phyloP scores from a whole-genome alignment of 2,797 vertebrate species.

The Hoplostethus mediterraneus region DNA sequence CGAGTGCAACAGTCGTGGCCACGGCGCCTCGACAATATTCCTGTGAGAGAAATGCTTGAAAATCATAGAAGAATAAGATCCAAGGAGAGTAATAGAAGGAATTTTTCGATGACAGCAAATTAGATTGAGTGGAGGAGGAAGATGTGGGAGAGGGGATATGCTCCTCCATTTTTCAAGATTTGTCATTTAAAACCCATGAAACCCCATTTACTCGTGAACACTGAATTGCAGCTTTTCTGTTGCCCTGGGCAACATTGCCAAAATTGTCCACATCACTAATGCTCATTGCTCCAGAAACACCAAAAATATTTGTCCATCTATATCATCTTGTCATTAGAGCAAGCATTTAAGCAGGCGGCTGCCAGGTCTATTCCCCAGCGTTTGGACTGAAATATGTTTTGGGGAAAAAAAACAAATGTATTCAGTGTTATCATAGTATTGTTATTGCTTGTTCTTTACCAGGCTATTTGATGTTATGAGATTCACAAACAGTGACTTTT shows the following conservation, averaged over 20 bases:
- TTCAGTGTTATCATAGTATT: too few relatives aligned
- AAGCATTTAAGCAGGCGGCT: too few relatives aligned
- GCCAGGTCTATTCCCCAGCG: not conserved
- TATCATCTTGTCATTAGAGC: not conserved
- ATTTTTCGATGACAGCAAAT: not conserved
- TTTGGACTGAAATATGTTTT: not conserved
- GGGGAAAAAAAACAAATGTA: too few relatives aligned
- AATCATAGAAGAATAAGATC: not conserved
- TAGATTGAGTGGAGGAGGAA: not conserved
- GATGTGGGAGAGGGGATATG: not conserved
- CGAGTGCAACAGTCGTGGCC: not conserved
- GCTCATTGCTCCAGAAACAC: not conserved
- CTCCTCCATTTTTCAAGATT: not conserved
- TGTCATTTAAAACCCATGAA: not conserved
- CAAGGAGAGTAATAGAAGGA: not conserved
- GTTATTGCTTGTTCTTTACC: too few relatives aligned
- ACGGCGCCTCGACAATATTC: not conserved
- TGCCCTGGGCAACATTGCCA: not conserved
- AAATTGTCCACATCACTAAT: not conserved
- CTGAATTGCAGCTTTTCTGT: not conserved
- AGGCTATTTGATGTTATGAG: not conserved
- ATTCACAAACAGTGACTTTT: constrained; percentile 10
- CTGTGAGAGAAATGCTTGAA: not conserved
- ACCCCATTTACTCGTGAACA: not conserved
- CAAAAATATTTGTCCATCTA: not conserved